Evolutionary conservation across 2,113 vertebrate species (phyloP).

Genomic region (Erythrocebus patas): DNA sequence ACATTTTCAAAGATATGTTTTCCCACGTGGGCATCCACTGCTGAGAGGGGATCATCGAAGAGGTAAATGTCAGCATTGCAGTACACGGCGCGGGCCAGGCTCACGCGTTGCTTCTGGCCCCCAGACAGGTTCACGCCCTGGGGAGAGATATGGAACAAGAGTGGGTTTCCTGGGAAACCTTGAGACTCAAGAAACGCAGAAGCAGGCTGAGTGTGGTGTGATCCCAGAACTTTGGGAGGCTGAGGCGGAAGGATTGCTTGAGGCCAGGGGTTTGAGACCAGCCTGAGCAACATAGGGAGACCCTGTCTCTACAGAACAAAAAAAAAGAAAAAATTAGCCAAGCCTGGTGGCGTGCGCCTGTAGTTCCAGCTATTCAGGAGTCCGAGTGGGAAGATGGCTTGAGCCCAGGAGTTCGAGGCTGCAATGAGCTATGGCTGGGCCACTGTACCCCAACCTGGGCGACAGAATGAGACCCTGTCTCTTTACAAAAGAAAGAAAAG

Average conservation of each 20-base stretch:
- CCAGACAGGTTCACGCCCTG: conserved; percentile 97
- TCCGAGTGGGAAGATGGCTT: neutral
- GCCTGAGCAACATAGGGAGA: neutral
- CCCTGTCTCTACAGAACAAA: neutral
- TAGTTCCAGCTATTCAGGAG: neutral
- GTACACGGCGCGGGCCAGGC: conserved; percentile 93
- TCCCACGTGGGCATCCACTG: conserved; percentile 95
- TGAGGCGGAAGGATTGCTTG: neutral
- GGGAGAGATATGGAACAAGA: neutral
- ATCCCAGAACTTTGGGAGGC: neutral
- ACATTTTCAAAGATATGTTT: conserved; percentile 96
- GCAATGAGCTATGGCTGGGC: neutral
- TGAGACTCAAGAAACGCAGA: accelerated
- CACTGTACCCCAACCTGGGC: neutral
- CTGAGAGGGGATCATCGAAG: conserved; percentile 94
- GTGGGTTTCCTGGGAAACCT: neutral
- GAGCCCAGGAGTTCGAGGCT: neutral
- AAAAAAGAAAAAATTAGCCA: neutral
- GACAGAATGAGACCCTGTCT: neutral
- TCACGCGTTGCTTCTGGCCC: conserved; percentile 96
- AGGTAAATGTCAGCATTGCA: conserved; percentile 90
- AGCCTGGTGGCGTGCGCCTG: neutral
- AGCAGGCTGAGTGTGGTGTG: neutral
- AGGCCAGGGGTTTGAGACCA: neutral
- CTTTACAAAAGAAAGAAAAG: neutral